Conservation (phyloP, 2,888 invertebrate genomes). For the Eueremaeus valkanovi region DNA sequence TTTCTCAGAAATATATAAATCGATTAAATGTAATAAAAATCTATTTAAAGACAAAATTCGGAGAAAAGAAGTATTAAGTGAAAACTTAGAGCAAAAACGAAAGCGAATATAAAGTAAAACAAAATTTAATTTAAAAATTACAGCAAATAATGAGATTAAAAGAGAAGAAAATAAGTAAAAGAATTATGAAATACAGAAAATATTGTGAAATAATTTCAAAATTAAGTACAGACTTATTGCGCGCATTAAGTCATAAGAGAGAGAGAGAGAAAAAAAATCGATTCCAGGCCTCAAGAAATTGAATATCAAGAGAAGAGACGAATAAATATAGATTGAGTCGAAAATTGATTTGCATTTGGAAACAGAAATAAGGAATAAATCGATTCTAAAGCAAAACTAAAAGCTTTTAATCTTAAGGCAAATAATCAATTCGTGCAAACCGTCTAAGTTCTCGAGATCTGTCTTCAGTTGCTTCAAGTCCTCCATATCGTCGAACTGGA, state of each 20-base stretch:
- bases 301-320: background rate
- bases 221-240: too few relatives aligned
- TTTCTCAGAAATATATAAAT: background rate
- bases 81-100: background rate
- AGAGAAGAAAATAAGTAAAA: background rate
- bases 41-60: too few relatives aligned
- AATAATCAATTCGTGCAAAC: background rate
- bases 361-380: background rate
- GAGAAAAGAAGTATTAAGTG: background rate
- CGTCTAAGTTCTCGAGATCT: constrained; percentile 41
- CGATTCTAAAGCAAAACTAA: too few relatives aligned
- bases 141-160: background rate
- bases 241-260: too few relatives aligned
- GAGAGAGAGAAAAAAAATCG: background rate
- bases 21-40: too few relatives aligned
- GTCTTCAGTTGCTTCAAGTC: constrained; percentile 37
- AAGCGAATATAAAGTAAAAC: background rate
- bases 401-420: background rate
- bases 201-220: too few relatives aligned
- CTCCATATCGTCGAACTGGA: constrained; percentile 33
- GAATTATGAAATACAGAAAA: too few relatives aligned
- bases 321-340: too few relatives aligned
- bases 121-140: background rate
- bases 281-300: background rate
- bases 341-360: background rate